Evolutionary conservation across 30 jellyfish, hydroid and myxozoan genomes (phyloP).

Genomic region (Cassiopea andromeda): DNA sequence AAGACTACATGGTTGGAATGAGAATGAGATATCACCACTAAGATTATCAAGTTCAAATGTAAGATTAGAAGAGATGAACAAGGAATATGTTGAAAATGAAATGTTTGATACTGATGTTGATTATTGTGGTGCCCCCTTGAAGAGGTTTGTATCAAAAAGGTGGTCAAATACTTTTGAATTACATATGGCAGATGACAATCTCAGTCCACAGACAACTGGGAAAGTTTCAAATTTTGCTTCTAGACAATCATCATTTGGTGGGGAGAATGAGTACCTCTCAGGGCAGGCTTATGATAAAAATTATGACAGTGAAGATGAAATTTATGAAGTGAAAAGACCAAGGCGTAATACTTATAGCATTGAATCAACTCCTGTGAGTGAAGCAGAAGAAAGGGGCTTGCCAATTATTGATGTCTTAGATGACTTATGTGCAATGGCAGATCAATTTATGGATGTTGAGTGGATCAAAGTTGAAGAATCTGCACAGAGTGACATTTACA

Average conservation of each 20-base stretch:
- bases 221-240: constrained; percentile 17
- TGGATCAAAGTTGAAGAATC: neutral
- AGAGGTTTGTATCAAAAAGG: constrained; percentile 37
- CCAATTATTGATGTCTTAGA: constrained; percentile 93
- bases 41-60: constrained; percentile 23
- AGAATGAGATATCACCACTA: constrained; percentile 20
- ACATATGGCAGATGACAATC: constrained; percentile 36
- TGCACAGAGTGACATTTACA: neutral
- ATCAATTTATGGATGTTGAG: constrained; percentile 59
- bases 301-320: constrained; percentile 10
- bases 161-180: constrained; percentile 63
- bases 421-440: constrained; percentile 92
- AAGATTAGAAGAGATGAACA: neutral
- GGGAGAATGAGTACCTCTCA: neutral
- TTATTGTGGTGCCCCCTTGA: constrained; percentile 39
- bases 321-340: constrained; percentile 29
- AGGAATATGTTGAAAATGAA: neutral
- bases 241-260: constrained; percentile 16
- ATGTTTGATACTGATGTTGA: constrained; percentile 16
- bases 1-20: neutral
- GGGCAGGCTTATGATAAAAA: constrained; percentile 16
- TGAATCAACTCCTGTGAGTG: constrained; percentile 68
- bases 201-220: constrained; percentile 24
- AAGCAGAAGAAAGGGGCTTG: constrained; percentile 85
- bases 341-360: constrained; percentile 77